Evolutionary conservation across 2,797 vertebrate genomes (phyloP).

Genomic region (Eulemur mongoz): DNA sequence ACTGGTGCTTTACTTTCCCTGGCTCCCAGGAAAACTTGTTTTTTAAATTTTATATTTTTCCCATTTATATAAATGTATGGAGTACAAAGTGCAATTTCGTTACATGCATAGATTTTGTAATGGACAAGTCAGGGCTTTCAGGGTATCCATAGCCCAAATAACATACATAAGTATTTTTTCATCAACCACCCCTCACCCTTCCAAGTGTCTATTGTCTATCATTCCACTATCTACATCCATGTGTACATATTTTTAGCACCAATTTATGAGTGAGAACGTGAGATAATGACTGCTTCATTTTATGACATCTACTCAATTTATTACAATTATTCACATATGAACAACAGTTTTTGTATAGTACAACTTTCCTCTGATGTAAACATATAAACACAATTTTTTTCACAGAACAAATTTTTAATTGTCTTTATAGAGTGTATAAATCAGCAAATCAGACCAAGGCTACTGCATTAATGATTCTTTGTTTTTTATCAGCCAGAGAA

Average conservation of each 20-base stretch:
- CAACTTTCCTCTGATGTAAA: constrained; percentile 31
- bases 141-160: neutral
- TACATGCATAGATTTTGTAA: neutral
- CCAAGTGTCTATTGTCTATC: neutral
- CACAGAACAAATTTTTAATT: neutral
- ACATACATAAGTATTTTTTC: neutral
- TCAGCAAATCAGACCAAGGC: neutral
- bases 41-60: neutral
- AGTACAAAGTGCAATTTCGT: neutral
- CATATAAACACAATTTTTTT: neutral
- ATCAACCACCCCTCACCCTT: neutral
- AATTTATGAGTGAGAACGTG: neutral
- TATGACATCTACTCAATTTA: neutral
- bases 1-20: neutral
- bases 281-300: neutral
- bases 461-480: neutral
- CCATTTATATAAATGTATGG: neutral
- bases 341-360: neutral
- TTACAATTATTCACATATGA: constrained; percentile 20
- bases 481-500: neutral
- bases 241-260: neutral
- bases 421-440: neutral
- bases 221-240: neutral
- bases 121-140: neutral
- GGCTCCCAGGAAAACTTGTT: neutral